Percentiles rank a stretch among this genome's conserved stretches.
These are phyloP conservation scores for Apeira syringaria DNA, from an alignment of 2,888 invertebrate species.

Conservation along the genomic window DNA sequence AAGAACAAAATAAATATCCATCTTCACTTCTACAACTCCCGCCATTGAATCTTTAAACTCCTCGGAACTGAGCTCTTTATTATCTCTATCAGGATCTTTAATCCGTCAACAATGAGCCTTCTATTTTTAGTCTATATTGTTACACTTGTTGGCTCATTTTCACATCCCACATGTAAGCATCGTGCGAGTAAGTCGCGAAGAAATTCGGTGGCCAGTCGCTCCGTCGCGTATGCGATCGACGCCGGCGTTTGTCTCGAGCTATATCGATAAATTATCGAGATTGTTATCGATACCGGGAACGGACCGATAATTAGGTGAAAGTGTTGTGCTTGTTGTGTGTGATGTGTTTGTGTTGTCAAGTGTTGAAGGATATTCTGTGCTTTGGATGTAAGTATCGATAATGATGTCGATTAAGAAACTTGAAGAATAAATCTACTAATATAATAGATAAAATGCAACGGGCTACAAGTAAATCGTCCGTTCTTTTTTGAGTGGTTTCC, in stretches of 20 bases:
- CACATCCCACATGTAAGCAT: conserved; percentile 45
- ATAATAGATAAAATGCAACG: too few relatives aligned
- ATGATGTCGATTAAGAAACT: conserved; percentile 8
- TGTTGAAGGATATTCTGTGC: conserved; percentile 20
- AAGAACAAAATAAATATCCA: too few relatives aligned
- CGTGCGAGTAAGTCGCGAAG: conserved; percentile 50
- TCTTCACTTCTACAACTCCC: too few relatives aligned
- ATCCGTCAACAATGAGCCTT: conserved; percentile 32
- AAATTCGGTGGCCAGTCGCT: conserved; percentile 67
- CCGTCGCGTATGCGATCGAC: conserved; percentile 59
- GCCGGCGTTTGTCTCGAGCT: conserved; percentile 47
- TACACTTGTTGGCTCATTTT: conserved; percentile 35
- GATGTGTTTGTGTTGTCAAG: conserved; percentile 20
- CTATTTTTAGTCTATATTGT: conserved; percentile 42
- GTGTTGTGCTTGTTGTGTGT: conserved; percentile 28
- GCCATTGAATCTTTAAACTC: too few relatives aligned
- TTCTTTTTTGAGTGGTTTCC: too few relatives aligned
- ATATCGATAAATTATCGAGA: conserved; percentile 23
- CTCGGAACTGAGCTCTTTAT: conserved; percentile 4
- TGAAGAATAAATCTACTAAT: too few relatives aligned
- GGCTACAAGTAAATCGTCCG: too few relatives aligned
- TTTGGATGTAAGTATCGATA: conserved; percentile 22
- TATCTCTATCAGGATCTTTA: conserved; percentile 21
- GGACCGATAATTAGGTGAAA: conserved; percentile 29
- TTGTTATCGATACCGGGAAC: conserved; percentile 19